These are phyloP conservation scores for Acanthosepion pharaonis DNA, from an alignment of 2,888 invertebrate species.

Conservation along the genomic window DNA sequence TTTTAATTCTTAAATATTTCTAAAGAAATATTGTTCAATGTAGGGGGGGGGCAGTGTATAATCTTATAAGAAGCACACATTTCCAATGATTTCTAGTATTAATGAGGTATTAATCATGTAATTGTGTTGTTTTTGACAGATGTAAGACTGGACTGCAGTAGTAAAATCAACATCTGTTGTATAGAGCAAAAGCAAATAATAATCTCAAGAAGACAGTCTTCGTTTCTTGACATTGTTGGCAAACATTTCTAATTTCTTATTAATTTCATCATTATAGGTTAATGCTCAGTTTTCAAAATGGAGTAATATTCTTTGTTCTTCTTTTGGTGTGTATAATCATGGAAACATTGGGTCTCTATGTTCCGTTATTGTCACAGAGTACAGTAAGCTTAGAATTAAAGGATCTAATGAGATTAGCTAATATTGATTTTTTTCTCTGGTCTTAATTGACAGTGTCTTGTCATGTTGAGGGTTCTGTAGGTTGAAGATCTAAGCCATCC, in stretches of 20 bases:
- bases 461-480: slow-evolving; percentile 18
- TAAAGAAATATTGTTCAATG: neutral
- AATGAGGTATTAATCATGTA: neutral
- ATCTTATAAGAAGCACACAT: neutral
- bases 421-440: slow-evolving; percentile 13
- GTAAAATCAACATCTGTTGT: neutral
- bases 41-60: neutral
- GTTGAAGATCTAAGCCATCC: neutral
- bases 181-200: neutral
- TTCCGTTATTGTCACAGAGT: neutral
- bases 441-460: slow-evolving; percentile 20
- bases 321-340: neutral
- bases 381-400: slow-evolving; percentile 2
- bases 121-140: slow-evolving; percentile 33
- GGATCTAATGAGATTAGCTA: slow-evolving; percentile 18
- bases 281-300: neutral
- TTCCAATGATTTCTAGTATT: neutral
- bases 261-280: slow-evolving; percentile 12
- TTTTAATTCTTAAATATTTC: neutral
- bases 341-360: slow-evolving; percentile 15
- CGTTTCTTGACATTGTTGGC: neutral
- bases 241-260: slow-evolving; percentile 33
- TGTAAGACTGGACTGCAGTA: neutral
- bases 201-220: slow-evolving; percentile 11
- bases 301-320: neutral